These are phyloP conservation scores for Eretmochelys imbricata DNA, from an alignment of 2,113 vertebrate genomes.

Conservation along the genomic window DNA sequence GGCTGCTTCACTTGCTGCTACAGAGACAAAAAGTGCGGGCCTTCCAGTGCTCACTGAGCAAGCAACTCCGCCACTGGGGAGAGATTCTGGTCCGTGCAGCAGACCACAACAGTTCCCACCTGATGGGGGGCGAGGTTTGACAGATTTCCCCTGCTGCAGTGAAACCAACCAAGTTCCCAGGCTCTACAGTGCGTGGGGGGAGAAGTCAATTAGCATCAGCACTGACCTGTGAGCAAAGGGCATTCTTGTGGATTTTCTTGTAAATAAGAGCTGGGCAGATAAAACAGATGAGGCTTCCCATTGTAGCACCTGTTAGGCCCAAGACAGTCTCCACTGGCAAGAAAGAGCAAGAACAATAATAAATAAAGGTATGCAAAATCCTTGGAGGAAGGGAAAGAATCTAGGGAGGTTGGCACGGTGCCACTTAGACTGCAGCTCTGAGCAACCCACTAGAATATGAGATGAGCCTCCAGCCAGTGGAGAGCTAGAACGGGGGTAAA, in stretches of 20 bases:
- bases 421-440: not conserved
- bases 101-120: constrained; percentile 10
- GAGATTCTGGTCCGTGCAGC: not conserved
- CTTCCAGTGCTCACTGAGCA: not conserved
- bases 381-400: not conserved
- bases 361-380: not conserved
- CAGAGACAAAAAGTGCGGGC: not conserved
- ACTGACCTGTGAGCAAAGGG: constrained; percentile 89
- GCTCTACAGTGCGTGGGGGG: constrained; percentile 14
- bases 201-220: constrained; percentile 38
- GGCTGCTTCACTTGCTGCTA: not conserved
- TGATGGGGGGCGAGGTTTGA: not conserved
- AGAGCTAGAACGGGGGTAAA: not conserved
- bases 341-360: not conserved
- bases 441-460: not conserved
- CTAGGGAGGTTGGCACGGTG: not conserved
- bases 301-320: constrained; percentile 96
- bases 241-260: constrained; percentile 92
- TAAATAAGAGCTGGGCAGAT: constrained; percentile 97
- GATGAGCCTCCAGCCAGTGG: not conserved
- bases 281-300: constrained; percentile 99
- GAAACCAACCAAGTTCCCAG: constrained; percentile 10
- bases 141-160: constrained; percentile 8
- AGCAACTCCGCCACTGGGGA: not conserved
- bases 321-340: constrained; percentile 94